These are phyloP conservation scores for Psilopogon haemacephalus DNA, from an alignment of 2,113 vertebrate species.

Conservation along the genomic window DNA sequence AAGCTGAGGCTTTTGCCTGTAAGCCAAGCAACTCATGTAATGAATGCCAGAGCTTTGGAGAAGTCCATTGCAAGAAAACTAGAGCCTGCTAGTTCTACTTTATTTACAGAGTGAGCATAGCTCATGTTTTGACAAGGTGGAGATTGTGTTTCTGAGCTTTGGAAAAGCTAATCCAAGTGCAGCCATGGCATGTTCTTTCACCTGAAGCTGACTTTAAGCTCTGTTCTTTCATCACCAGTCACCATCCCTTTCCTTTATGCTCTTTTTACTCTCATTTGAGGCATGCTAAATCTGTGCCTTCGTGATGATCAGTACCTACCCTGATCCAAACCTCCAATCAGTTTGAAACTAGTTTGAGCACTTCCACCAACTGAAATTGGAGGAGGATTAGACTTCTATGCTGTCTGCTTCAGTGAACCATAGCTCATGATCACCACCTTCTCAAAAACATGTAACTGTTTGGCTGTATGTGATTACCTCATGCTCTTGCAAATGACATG, in stretches of 20 bases:
- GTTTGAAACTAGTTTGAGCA: background rate
- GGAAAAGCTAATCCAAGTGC: background rate
- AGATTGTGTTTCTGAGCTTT: background rate
- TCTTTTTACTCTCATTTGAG: background rate
- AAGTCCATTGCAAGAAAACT: background rate
- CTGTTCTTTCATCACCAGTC: background rate
- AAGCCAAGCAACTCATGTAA: background rate
- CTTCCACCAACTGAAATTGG: background rate
- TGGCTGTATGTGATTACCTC: background rate
- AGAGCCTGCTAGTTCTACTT: background rate
- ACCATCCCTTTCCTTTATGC: background rate
- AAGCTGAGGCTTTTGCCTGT: background rate
- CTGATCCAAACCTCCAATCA: background rate
- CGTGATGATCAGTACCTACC: background rate
- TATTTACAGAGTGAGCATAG: background rate
- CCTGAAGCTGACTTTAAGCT: background rate
- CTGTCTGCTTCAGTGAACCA: background rate
- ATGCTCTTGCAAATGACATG: background rate
- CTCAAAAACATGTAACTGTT: background rate
- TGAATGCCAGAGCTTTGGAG: background rate
- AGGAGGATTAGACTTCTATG: conserved; percentile 26
- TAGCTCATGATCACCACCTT: background rate
- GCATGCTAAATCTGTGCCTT: background rate
- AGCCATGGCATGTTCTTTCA: background rate
- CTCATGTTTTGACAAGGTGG: background rate